Conservation (phyloP, 2,888 invertebrate species). For the Ormyrus thymus region DNA sequence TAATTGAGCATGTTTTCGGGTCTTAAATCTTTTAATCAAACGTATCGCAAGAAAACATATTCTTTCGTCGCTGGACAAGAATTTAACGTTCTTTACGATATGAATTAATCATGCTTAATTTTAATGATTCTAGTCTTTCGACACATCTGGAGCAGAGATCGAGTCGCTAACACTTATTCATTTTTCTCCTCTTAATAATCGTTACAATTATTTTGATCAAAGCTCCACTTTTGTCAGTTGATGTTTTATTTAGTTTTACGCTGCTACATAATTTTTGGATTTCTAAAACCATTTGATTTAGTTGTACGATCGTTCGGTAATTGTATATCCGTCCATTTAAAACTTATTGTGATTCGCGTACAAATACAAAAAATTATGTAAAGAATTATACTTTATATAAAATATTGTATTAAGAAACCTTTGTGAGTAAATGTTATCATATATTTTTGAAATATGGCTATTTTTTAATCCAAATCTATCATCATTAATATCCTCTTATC, state of each 20-base stretch:
- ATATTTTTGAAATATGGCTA: constrained; percentile 59
- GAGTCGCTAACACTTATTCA: constrained; percentile 56
- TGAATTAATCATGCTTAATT: constrained; percentile 60
- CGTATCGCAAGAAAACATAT: constrained; percentile 47
- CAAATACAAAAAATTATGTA: constrained; percentile 52
- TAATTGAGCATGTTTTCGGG: constrained; percentile 49
- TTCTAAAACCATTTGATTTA: constrained; percentile 37
- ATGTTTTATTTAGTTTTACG: constrained; percentile 62
- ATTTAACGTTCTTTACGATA: constrained; percentile 45
- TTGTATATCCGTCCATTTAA: constrained; percentile 39
- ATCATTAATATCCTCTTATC: no score
- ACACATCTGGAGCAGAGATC: constrained; percentile 68
- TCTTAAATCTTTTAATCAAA: constrained; percentile 55
- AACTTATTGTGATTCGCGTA: constrained; percentile 55
- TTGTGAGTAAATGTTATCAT: constrained; percentile 68
- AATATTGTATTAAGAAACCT: constrained; percentile 58
- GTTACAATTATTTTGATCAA: constrained; percentile 59
- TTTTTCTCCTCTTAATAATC: constrained; percentile 51
- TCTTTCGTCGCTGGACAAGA: constrained; percentile 16
- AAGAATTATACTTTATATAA: constrained; percentile 58
- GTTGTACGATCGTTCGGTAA: constrained; percentile 35
- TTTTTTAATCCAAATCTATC: constrained; percentile 1
- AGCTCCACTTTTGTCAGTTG: constrained; percentile 67
- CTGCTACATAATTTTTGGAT: constrained; percentile 44
- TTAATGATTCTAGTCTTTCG: constrained; percentile 73